Evolutionary conservation across 2,888 invertebrate genomes (phyloP).

Genomic region (Sphaerophoria taeniata): DNA sequence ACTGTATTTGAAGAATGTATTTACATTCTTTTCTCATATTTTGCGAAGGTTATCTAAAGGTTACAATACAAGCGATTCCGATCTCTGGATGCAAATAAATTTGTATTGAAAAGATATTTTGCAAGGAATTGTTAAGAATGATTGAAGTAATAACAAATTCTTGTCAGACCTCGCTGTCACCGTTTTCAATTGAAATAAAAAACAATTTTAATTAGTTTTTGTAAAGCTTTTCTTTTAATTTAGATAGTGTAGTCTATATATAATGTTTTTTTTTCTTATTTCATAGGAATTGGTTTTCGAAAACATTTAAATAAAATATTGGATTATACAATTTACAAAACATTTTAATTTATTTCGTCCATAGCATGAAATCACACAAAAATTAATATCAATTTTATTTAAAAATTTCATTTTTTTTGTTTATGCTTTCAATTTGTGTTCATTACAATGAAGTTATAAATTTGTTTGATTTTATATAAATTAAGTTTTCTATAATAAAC

Average conservation of each 20-base stretch:
- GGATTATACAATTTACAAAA: constrained; percentile 46
- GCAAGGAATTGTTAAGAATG: no score
- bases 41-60: no score
- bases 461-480: constrained; percentile 15
- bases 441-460: background rate
- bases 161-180: no score
- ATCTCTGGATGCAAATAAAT: no score
- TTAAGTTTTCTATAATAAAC: constrained; percentile 47
- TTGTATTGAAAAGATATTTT: no score
- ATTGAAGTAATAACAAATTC: no score
- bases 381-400: constrained; percentile 35
- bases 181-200: background rate
- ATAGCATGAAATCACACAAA: constrained; percentile 57
- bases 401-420: constrained; percentile 23
- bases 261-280: constrained; percentile 36
- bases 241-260: constrained; percentile 42
- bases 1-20: no score
- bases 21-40: no score
- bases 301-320: constrained; percentile 56
- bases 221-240: constrained; percentile 66
- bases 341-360: constrained; percentile 11
- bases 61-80: no score
- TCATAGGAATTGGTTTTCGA: constrained; percentile 52
- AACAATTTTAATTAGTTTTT: constrained; percentile 14
- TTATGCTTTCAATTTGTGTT: background rate